Evolutionary conservation across 2,888 invertebrate species (phyloP), one percentile per base, ranked within the genome.

Genomic region (Heliconius cydno): DNA sequence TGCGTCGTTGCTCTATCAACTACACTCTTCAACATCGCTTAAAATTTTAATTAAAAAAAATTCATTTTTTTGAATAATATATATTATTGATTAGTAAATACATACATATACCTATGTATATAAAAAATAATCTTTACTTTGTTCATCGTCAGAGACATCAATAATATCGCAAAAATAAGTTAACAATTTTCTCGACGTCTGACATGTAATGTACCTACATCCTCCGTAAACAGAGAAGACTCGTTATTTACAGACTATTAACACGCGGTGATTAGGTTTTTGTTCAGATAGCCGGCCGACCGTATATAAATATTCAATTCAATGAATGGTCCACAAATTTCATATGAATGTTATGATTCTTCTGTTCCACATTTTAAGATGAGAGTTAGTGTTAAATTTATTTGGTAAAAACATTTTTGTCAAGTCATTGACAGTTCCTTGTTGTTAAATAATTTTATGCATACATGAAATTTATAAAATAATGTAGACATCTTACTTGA

Each of bases 401-500:
- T 68, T 34, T 38, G 25, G n/a, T 63, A 25, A 57, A 57, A 22
- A 57, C 9, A 57, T 57, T 57, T 57, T 57, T 57, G 57, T 9
- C 19, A 57, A 22, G 22, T 57, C 7, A 22, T 57, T 22, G 57
- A 57, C 57, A 57, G 19, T 57, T 22, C 57, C 19, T 7, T 22
- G 22, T 57, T 57, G 2, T 57, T 46, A 46, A 46, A 46, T 46
- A 63, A 63, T 28, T 65, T 65, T 28, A 65, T 65, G 13, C 28
- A 25, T 13, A 30, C 7, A 30, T 57, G 3, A 9, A 22, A 57
- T 57, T 22, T 22, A 57, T 22, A 22, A 22, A 22, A 22, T 22
- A 46, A 46, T 15, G 15, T 19, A 19, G 22, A 34, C 10, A 25
- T 30, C 52, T 89, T 90, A 96, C 96, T 96, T 96, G 88, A 98